These are phyloP conservation scores for Setipinna tenuifilis DNA, from an alignment of 2,797 vertebrate species.

Conservation along the genomic window DNA sequence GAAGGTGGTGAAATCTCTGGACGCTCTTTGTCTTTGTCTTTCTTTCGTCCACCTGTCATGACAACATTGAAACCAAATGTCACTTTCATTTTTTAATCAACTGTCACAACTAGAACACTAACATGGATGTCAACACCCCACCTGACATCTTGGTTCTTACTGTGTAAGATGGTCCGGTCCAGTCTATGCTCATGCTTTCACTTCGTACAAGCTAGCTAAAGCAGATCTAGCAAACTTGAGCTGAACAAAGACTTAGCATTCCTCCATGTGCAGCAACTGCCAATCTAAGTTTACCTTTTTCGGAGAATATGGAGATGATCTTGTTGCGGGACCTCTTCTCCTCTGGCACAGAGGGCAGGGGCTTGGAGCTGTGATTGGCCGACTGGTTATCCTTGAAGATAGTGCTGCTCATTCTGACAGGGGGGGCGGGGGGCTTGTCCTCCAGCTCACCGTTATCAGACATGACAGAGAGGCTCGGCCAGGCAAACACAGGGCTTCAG, in stretches of 20 bases:
- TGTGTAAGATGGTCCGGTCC: too few relatives aligned
- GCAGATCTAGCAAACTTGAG: neutral
- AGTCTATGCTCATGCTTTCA: neutral
- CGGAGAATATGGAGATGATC: conserved; percentile 96
- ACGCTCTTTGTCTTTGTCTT: conserved; percentile 93
- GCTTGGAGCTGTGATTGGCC: conserved; percentile 89
- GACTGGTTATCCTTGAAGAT: conserved; percentile 89
- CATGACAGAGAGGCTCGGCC: conserved; percentile 81
- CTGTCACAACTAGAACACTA: neutral
- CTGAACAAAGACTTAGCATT: neutral
- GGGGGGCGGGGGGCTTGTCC: conserved; percentile 97
- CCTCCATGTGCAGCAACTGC: neutral
- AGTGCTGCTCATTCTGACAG: conserved; percentile 92
- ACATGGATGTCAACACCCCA: neutral
- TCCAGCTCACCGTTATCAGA: conserved; percentile 97
- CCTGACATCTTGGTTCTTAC: neutral
- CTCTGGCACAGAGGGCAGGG: conserved; percentile 93
- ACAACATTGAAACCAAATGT: neutral
- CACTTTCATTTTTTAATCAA: neutral
- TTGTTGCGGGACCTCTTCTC: conserved; percentile 92
- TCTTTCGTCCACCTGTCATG: conserved; percentile 86
- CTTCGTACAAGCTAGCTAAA: neutral
- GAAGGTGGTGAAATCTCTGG: conserved; percentile 97
- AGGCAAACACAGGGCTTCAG: conserved; percentile 50
- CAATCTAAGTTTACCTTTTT: conserved; percentile 80